phyloP scores from a whole-genome alignment of 2,113 vertebrate species.

The Ibidorhyncha struthersii region DNA sequence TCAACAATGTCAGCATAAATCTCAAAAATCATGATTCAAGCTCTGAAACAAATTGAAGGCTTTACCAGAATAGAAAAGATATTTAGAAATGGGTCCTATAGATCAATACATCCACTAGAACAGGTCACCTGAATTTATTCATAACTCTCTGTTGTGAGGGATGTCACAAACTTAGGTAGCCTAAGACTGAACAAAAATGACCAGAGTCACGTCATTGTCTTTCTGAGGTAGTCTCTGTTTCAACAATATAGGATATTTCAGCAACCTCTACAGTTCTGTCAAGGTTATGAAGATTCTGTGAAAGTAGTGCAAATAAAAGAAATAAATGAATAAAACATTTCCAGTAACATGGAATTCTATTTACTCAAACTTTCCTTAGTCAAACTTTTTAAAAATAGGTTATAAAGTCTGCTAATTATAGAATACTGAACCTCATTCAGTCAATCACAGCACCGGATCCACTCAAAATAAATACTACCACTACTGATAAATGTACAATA shows the following conservation, averaged over 20 bases:
- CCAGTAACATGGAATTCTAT: conserved; percentile 54
- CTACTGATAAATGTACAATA: conserved; percentile 5
- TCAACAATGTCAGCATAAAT: conserved; percentile 23
- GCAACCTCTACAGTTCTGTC: conserved; percentile 56
- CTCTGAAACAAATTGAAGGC: conserved; percentile 23
- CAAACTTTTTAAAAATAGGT: conserved; percentile 57
- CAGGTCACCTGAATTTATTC: neutral
- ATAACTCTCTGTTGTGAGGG: conserved; percentile 24
- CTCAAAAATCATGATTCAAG: conserved; percentile 54
- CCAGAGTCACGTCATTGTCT: conserved; percentile 45
- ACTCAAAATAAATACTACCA: conserved; percentile 35
- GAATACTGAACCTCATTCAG: conserved; percentile 52
- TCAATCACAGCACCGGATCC: conserved; percentile 32
- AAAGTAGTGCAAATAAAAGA: conserved; percentile 60
- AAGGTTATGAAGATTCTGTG: conserved; percentile 52
- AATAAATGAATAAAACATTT: conserved; percentile 60
- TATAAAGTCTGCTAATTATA: conserved; percentile 54
- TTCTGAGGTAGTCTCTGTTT: conserved; percentile 49
- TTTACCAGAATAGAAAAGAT: conserved; percentile 39
- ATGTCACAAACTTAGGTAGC: conserved; percentile 45
- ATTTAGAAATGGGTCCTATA: neutral
- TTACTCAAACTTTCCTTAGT: conserved; percentile 36
- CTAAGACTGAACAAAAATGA: conserved; percentile 61
- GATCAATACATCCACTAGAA: conserved; percentile 55
- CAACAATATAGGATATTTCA: conserved; percentile 22